These are phyloP conservation scores for Geotrupes spiniger DNA, from an alignment of 2,888 invertebrate species.

Conservation along the genomic window DNA sequence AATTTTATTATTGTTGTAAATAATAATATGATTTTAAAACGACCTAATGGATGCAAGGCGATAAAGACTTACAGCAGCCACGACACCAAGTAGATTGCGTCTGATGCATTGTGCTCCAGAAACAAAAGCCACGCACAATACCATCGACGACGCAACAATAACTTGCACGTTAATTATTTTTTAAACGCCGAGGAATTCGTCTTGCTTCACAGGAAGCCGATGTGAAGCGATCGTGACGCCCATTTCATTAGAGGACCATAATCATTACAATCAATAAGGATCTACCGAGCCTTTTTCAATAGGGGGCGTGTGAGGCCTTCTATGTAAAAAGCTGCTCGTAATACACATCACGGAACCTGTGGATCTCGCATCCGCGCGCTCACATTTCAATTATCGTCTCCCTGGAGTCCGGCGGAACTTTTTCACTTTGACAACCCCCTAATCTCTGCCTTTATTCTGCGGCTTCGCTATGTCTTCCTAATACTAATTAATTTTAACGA, in stretches of 20 bases:
- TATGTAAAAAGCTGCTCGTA: constrained; percentile 27
- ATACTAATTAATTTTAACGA: constrained; percentile 21
- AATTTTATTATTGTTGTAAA: no score
- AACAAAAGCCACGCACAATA: no score
- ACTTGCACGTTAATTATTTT: constrained; percentile 1
- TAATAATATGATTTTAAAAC: no score
- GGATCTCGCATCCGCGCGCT: constrained; percentile 25
- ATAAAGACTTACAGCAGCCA: no score
- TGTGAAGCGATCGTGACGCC: constrained; percentile 26
- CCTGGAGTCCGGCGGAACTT: constrained; percentile 31
- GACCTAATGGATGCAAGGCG: no score
- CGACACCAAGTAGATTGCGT: no score
- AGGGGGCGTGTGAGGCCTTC: constrained; percentile 20
- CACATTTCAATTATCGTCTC: constrained; percentile 36
- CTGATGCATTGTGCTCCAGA: no score
- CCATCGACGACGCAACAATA: no score
- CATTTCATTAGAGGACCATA: constrained; percentile 32
- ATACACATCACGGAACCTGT: constrained; percentile 25
- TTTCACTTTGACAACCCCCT: constrained; percentile 34
- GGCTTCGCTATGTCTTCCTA: constrained; percentile 11
- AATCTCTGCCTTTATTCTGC: constrained; percentile 20
- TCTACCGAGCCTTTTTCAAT: constrained; percentile 21
- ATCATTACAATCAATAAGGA: constrained; percentile 31
- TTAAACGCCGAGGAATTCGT: constrained; percentile 2
- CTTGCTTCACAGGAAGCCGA: constrained; percentile 10